Evolutionary conservation across 2,888 invertebrate genomes (phyloP), one percentile per base, ranked within the genome.

Genomic region (Hirtodrosophila confusa): DNA sequence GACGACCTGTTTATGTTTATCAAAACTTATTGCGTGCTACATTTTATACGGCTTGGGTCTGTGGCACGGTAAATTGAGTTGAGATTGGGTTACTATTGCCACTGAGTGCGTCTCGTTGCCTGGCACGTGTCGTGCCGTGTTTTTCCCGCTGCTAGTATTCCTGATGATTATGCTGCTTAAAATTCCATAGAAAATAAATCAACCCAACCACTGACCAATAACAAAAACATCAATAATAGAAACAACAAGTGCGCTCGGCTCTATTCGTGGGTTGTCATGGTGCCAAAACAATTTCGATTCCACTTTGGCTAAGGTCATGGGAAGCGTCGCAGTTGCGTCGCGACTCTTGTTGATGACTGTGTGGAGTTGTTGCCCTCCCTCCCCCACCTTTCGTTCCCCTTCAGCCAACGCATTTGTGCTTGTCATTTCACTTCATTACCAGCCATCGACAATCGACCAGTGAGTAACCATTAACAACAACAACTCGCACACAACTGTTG

Each of bases 251-350:
- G 31, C 7, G 9, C 11, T 40, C 24, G 29, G 17, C 17, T 17
- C 17, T 11, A 12, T 31, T 50, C 27, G 51, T 64, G 57, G 67
- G 74, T 84, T 79, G 77, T 66, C 75, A 78, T 80, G 72, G 70
- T 56, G 47, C 43, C 56, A 44, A 64, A 69, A 61, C 73, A 73
- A 73, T 73, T 73, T 77, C 55, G 67, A 58, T 72, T 79, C 72
- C 83, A 75, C 80, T 80, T 68, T 69, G 65, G 45, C 69, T 86
- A 83, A 88, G 89, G 88, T 85, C 88, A 87, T 89, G 89, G 80
- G 89, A 89, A 89, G 71, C 73, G 63, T 45, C 60, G 69, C 89
- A 89, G 74, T 80, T 89, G 88, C 65, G 60, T 24, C 43, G 48
- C 72, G 65, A 60, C 58, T 65, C 71, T 57, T 57, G 62, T 69